Conservation (phyloP, 2,888 invertebrate genomes). For the Cephus spinipes region DNA sequence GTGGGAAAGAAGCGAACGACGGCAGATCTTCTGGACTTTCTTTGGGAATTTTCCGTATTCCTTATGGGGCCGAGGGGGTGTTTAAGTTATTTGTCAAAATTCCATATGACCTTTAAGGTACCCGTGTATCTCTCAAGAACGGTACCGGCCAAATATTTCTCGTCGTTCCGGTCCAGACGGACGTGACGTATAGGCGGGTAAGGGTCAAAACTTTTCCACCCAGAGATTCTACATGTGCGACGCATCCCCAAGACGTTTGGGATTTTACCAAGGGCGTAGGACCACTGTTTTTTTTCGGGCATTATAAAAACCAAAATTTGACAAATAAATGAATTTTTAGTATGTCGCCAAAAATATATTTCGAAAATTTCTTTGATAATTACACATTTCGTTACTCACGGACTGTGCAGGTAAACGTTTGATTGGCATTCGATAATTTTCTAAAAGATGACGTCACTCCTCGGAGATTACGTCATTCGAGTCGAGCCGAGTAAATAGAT, state of each 20-base stretch:
- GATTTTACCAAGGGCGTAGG: constrained; percentile 43
- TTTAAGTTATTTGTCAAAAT: neutral
- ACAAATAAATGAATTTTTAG: neutral
- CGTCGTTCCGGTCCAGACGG: neutral
- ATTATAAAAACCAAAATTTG: neutral
- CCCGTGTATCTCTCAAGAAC: neutral
- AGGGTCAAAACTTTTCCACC: constrained; percentile 42
- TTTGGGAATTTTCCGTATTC: neutral
- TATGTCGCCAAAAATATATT: neutral
- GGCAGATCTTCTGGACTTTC: constrained; percentile 37
- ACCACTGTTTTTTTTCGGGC: constrained; percentile 13
- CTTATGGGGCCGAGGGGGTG: neutral
- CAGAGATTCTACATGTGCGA: constrained; percentile 38
- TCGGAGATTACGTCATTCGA: neutral
- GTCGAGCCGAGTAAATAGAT: neutral
- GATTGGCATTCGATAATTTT: neutral
- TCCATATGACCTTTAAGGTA: neutral
- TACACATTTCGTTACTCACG: neutral
- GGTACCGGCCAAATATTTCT: neutral
- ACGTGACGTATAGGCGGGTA: neutral
- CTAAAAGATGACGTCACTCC: neutral
- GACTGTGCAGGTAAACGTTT: neutral
- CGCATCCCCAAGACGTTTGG: constrained; percentile 46
- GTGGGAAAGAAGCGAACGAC: constrained; percentile 51
- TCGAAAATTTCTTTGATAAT: neutral